Percentiles rank a stretch among this genome's conserved stretches.
These are phyloP conservation scores for Gymnoscelis rufifasciata DNA, from an alignment of 2,888 invertebrate genomes.

Conservation along the genomic window DNA sequence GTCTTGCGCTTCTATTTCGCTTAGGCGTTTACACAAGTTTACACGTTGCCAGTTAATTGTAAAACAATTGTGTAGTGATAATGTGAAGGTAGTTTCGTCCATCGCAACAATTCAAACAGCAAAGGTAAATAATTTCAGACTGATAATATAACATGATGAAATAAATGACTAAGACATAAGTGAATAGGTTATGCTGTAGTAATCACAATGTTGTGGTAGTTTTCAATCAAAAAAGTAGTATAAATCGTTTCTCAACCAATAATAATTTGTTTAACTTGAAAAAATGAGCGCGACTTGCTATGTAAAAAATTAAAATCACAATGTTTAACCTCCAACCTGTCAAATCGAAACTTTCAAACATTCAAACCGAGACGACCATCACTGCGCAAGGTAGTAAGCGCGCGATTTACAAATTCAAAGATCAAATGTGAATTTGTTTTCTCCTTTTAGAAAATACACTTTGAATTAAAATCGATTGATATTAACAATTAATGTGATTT, in stretches of 20 bases:
- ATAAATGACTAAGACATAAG: conserved; percentile 18
- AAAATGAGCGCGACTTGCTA: conserved; percentile 14
- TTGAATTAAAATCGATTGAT: too few relatives aligned
- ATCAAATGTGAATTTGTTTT: conserved; percentile 6
- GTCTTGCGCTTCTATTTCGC: too few relatives aligned
- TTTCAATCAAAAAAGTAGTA: conserved; percentile 11
- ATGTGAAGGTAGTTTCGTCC: conserved; percentile 13
- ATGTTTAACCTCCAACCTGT: conserved; percentile 14
- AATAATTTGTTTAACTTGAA: conserved; percentile 18
- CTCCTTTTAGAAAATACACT: conserved; percentile 11
- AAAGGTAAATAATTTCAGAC: conserved; percentile 23
- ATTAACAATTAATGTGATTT: conserved; percentile 20
- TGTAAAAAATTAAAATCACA: conserved; percentile 10
- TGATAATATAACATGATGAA: conserved; percentile 22
- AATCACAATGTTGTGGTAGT: conserved; percentile 20
- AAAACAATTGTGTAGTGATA: conserved; percentile 14
- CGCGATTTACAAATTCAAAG: background rate
- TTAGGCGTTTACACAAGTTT: too few relatives aligned
- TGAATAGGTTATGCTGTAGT: conserved; percentile 17
- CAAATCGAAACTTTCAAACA: conserved; percentile 14
- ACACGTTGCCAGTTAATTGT: conserved; percentile 7
- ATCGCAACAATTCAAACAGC: conserved; percentile 19
- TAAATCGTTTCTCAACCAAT: conserved; percentile 17
- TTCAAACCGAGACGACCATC: conserved; percentile 14
- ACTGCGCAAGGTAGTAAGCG: conserved; percentile 10